Base-by-base conservation (phyloP, 2,888 invertebrate genomes). In the Eulithis prunata region DNA sequence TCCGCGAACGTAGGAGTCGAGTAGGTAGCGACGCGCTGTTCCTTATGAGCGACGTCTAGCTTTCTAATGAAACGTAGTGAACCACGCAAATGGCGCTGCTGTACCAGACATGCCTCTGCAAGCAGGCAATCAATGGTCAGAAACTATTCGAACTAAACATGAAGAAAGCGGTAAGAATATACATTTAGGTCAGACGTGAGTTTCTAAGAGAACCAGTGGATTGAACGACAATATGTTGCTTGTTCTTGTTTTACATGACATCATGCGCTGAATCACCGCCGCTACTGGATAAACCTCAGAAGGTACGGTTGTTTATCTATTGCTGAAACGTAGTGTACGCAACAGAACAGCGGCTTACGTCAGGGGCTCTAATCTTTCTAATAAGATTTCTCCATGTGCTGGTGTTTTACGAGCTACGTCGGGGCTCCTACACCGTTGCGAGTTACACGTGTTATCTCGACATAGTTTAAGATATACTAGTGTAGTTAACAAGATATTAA, bases 11-110 rank as follows among this genome's bases (percentile, higher is more conserved):
- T 82, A 82, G 84, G 80, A 83, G 84, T 73, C 75, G 79, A 73
- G 68, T 66, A 64, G 59, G 75, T 77, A 76, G 77, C 79, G 77
- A 73, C 79, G 75, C 77, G 75, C 75, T 85, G 80, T 85, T 86
- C 84, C 87, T 84, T 84, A 82, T 82, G 82, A 43, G 77, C 82
- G 80, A 65, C 57, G 62, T 79, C 78, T 79, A 84, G 86, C 91
- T 91, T 91, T 91, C 91, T 91, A 91, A 89, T 89, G 81, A 85
- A 80, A 86, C 86, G 83, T 82, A 79, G 80, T 79, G 73, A 73
- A 66, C 62, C 56, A 67, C 75, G 74, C 73, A 62, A 58, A 46
- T 45, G 64, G 59, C 67, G 51, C 54, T 49, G 57, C 68, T 36
- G 60, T 57, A 58, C 58, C 53, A 41, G 57, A 56, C 41, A 43